Evolutionary conservation across 2,888 invertebrate species (phyloP), one percentile per base, ranked within the genome.

Genomic region (Tetrapedia diversipes): DNA sequence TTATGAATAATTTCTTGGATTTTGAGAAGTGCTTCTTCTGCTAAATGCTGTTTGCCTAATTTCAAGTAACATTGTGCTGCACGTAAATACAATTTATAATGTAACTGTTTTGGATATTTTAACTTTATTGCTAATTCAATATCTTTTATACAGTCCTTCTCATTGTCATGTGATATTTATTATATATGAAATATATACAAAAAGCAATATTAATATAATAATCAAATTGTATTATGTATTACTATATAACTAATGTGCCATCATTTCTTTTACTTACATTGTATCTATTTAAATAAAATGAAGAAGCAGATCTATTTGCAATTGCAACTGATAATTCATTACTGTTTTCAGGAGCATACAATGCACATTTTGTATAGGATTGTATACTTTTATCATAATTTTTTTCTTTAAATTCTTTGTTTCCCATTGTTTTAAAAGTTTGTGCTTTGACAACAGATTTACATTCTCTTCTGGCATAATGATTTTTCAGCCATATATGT

Each of bases 271-370:
- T 47, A 79, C 86, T 86, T 90, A 95, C 95, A 92, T 94, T 88
- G 90, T 93, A 95, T 85, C 93, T 92, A 69, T 93, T 92, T 88
- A 95, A 88, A 81, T 94, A 93, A 85, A 94, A 92, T 53, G 95
- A 92, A 10, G 94, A 93, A 22, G 95, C 95, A 14, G 96, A 95
- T 88, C 96, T 93, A 85, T 96, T 96, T 0, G 95, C 95, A 64
- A 95, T 90, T 0, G 95, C 95, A 57, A 95, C 88, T 0, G 94
- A 92, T 82, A 94, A 94, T 90, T 94, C 94, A 14, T 93, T 91
- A 53, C 93, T 93, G 37, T 92, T 90, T 41, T 92, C 92, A 16
- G 92, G 90, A 6, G 95, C 95, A 87, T 93, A 94, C 65, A 93
- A 88, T 11, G 95, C 93, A 90, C 95, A 95, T 86, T 94, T 93